Evolutionary conservation across 2,113 vertebrate species (phyloP), one percentile per base, ranked within the genome.

Genomic region (Amphilophus citrinellus): DNA sequence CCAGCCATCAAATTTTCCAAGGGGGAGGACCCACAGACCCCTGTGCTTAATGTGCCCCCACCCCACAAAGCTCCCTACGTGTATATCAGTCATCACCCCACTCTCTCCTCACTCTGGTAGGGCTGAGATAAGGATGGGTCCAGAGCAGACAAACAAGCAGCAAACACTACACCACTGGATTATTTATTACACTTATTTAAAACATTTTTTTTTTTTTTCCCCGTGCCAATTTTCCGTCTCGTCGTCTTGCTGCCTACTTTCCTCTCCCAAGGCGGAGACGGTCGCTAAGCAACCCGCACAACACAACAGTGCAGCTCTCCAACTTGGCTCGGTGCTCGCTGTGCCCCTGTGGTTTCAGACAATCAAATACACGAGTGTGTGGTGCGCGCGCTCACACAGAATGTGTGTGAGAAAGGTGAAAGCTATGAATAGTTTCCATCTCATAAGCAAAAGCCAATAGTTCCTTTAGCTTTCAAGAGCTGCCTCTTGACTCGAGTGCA

Each of bases 271-370:
- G 88, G 85, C 22, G n/a, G 82, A 84, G 80, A 50, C 18, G 78
- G 95, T 95, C 30, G 92, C 96, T 91, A 90, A 75, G 95, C 93
- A 94, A 95, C 94, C n/a, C 0, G 42, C 82, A 84, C 88, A 94
- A 91, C 94, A 96, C 86, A 94, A 91, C 87, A 92, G 77, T 10
- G 65, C 79, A 61, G 87, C 89, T 91, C 90, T 88, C 85, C 83
- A 84, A 76, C 85, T 92, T 76, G 83, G 87, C 86, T 91, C 83
- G 84, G 59, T 30, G 79, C 80, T 91, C 73, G 47, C 73, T 35
- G 73, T 42, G 80, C 91, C 87, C 93, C 92, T 77, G 87, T 85
- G 92, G 90, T 89, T 94, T 83, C 79, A 91, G 73, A 90, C 87
- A 91, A 92, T 90, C 87, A 86, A 87, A 91, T 44, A 80, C 84